phyloP scores from a whole-genome alignment of 2,113 vertebrate species.

The Arenaria interpres region DNA sequence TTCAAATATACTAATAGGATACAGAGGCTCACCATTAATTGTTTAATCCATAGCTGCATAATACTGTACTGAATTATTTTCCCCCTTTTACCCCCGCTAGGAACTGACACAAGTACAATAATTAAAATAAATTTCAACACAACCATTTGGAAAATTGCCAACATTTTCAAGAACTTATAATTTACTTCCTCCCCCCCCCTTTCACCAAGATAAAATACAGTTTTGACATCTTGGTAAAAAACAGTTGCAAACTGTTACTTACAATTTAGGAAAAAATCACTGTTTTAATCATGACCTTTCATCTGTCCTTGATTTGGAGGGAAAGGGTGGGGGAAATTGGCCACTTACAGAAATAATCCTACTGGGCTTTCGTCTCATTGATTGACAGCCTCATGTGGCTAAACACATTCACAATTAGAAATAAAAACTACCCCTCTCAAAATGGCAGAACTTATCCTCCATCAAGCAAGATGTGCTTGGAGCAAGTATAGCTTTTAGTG shows the following conservation, averaged over 20 bases:
- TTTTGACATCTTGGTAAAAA: constrained; percentile 82
- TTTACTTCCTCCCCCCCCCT: constrained; percentile 67
- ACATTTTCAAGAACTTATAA: constrained; percentile 78
- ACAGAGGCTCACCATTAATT: constrained; percentile 61
- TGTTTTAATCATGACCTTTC: constrained; percentile 85
- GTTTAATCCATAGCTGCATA: constrained; percentile 70
- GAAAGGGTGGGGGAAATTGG: constrained; percentile 70
- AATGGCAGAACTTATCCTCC: constrained; percentile 64
- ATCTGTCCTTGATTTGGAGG: constrained; percentile 78
- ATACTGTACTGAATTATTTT: constrained; percentile 64
- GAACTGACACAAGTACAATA: constrained; percentile 77
- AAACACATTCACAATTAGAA: constrained; percentile 74
- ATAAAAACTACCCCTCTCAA: constrained; percentile 71
- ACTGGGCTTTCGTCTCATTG: constrained; percentile 68
- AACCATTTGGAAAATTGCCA: constrained; percentile 75
- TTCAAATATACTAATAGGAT: constrained; percentile 53
- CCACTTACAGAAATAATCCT: constrained; percentile 81
- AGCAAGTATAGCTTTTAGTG: constrained; percentile 48
- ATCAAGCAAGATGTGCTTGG: constrained; percentile 53
- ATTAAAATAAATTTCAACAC: constrained; percentile 81
- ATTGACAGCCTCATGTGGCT: constrained; percentile 77
- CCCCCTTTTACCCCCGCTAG: constrained; percentile 60
- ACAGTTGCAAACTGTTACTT: constrained; percentile 80
- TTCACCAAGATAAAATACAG: constrained; percentile 67
- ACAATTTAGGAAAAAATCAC: constrained; percentile 76